Evolutionary conservation across 2,113 vertebrate genomes (phyloP).

Genomic region (Lepisosteus oculatus): DNA sequence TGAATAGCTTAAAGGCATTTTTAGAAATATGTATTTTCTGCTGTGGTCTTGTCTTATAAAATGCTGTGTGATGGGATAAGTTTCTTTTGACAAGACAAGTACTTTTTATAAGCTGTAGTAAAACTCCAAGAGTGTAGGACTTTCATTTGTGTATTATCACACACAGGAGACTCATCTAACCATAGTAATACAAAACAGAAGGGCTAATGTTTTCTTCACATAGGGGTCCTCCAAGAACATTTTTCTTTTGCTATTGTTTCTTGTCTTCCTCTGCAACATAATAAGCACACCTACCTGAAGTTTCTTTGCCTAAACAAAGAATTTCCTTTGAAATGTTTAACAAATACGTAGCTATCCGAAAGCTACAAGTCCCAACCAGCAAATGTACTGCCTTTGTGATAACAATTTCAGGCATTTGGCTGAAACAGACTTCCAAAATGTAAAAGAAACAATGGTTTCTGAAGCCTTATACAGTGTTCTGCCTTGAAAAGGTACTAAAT

Average conservation of each 20-base stretch:
- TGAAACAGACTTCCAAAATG: constrained; percentile 42
- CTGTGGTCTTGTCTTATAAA: no score
- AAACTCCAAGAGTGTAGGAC: neutral
- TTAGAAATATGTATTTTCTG: no score
- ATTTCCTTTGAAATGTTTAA: neutral
- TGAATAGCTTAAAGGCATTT: no score
- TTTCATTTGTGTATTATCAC: neutral
- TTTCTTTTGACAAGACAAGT: no score
- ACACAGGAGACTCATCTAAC: neutral
- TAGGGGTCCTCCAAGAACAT: neutral
- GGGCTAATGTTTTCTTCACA: no score
- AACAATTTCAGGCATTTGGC: constrained; percentile 36
- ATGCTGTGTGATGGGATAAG: no score
- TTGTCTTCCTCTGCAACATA: no score
- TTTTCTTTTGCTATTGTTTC: no score
- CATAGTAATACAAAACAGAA: neutral
- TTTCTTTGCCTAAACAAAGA: constrained; percentile 1
- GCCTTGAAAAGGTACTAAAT: no score
- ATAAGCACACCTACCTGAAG: neutral
- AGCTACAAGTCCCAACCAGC: constrained; percentile 46
- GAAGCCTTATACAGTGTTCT: no score
- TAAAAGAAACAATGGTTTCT: constrained; percentile 32
- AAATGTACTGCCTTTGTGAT: constrained; percentile 25
- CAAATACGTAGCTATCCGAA: constrained; percentile 18
- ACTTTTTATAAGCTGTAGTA: no score